phyloP scores from a whole-genome alignment of 2,797 vertebrate species.

The Silurus aristotelis region DNA sequence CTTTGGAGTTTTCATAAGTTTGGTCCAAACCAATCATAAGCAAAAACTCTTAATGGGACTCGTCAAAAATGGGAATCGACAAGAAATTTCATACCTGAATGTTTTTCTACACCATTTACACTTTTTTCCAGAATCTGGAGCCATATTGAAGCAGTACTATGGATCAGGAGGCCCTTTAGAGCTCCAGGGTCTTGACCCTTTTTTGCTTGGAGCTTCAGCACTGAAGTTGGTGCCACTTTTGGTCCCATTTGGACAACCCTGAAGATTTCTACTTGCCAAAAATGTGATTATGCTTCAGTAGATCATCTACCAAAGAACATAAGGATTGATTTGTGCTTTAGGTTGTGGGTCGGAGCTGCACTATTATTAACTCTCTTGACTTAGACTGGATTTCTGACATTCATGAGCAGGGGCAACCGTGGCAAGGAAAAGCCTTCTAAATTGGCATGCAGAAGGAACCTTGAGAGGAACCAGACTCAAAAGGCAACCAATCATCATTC shows the following conservation, averaged over 20 bases:
- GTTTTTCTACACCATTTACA: neutral
- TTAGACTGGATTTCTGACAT: neutral
- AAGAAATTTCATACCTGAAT: neutral
- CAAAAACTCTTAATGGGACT: neutral
- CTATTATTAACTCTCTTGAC: neutral
- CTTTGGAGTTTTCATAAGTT: too few species aligned
- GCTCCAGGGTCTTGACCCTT: neutral
- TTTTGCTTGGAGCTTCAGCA: neutral
- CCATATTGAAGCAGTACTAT: neutral
- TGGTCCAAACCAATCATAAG: neutral
- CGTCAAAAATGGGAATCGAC: neutral
- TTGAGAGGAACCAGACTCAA: too few species aligned
- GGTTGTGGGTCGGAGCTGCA: too few species aligned
- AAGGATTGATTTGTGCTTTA: too few species aligned
- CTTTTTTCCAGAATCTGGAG: neutral
- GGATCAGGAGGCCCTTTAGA: neutral
- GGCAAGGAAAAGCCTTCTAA: too few species aligned
- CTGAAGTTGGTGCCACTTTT: neutral
- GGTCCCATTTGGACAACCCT: neutral
- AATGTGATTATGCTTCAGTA: neutral
- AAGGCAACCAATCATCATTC: too few species aligned
- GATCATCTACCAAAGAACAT: neutral
- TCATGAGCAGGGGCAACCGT: too few species aligned
- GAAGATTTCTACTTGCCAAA: neutral
- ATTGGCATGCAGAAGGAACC: too few species aligned